Evolutionary conservation across 2,888 invertebrate species (phyloP).

Genomic region (Clistopyga incitator): DNA sequence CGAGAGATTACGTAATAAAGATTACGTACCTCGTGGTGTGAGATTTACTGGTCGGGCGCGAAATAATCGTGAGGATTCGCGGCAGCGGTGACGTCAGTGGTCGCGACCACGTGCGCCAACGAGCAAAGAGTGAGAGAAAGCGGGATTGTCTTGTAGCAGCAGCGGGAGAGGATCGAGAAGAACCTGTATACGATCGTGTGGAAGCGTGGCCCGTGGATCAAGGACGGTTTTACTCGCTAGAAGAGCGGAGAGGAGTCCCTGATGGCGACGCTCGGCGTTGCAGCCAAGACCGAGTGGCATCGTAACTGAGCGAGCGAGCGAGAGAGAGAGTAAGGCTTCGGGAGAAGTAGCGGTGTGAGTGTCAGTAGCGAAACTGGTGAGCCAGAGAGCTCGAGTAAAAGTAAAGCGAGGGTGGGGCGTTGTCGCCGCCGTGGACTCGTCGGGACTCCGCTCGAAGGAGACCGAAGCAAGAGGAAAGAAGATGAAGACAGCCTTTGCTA

Average conservation of each 20-base stretch:
- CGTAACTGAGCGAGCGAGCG: not conserved
- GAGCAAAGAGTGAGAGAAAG: constrained; percentile 25
- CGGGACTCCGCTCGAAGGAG: constrained; percentile 40
- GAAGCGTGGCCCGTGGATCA: constrained; percentile 82
- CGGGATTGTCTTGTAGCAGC: constrained; percentile 19
- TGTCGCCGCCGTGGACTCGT: constrained; percentile 33
- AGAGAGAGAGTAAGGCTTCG: constrained; percentile 11
- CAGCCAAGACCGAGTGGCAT: constrained; percentile 48
- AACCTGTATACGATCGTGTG: constrained; percentile 71
- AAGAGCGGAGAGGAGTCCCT: constrained; percentile 74
- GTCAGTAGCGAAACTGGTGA: constrained; percentile 31
- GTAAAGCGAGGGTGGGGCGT: constrained; percentile 36
- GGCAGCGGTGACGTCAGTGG: constrained; percentile 76
- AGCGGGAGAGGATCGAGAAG: constrained; percentile 46
- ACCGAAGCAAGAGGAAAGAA: constrained; percentile 40
- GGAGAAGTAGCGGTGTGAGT: not conserved
- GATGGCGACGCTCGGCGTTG: constrained; percentile 72
- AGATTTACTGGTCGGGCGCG: constrained; percentile 40
- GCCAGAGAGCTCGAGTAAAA: constrained; percentile 27
- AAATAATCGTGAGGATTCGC: constrained; percentile 74
- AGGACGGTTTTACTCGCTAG: constrained; percentile 82
- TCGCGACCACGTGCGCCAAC: constrained; percentile 76
- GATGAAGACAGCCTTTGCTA: constrained; percentile 50
- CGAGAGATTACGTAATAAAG: no score
- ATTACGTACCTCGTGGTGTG: no score